Base-by-base conservation (phyloP, 2,797 vertebrate species). In the Champsocephalus esox region DNA sequence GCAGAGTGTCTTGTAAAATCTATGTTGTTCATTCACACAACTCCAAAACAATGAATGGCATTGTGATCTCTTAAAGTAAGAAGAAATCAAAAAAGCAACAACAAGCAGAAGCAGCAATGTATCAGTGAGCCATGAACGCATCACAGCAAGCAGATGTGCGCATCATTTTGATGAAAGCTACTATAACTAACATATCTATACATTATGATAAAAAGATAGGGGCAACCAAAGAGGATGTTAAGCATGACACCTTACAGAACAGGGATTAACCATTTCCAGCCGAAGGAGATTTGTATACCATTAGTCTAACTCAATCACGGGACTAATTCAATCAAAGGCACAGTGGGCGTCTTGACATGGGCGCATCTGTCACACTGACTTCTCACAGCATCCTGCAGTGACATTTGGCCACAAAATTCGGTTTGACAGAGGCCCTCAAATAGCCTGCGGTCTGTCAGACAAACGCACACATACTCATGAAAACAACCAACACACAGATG, bases 301-400 rank as follows among this genome's bases (percentile, higher is more conserved):
- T 93, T 88, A 92, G 87, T 86, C 79, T 87, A 89, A 90, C 87
- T 87, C 83, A 88, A 89, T 92, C 87, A 84, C 67, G 74, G 64
- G 69, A 82, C 83, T 91, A 89, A 92, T 87, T 88, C 81, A 91
- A 91, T 92, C 88, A 88, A 83, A 87, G 80, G 82, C 88, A 85
- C 78, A 77, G 85, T 87, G 88, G 85, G 80, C 75, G 76, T 89
- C 77, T 73, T 91, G 83, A 91, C 78, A 51, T 71, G 79, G 79
- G 86, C 86, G 86, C 84, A 88, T 90, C 84, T 91, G 92, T 92
- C 91, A 91, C 81, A 86, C 70, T 28, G 75, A 84, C 90, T 87
- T 85, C 84, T 89, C 84, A 55, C 80, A 76, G 84, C 73, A 79
- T 88, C 77, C 88, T 54, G 66, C 60, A 51, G 34, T 90, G 88